Base-by-base conservation (phyloP, 2,113 vertebrate genomes). In the Corythaeola cristata region DNA sequence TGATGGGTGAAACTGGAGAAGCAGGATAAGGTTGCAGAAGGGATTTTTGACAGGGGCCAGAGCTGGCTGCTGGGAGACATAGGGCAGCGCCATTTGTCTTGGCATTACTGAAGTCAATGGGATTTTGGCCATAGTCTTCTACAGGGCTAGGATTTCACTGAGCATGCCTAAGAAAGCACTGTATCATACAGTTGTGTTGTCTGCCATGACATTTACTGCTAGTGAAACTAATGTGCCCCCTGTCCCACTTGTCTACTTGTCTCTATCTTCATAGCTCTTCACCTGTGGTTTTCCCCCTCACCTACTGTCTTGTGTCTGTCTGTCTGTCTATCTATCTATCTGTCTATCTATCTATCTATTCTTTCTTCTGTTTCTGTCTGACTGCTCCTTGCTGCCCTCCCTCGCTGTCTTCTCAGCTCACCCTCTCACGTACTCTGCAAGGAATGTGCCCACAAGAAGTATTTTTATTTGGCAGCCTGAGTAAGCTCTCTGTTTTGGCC, bases 391-490 rank as follows among this genome's bases (percentile, higher is more conserved):
- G 56, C 72, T 84, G 47, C 44, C 56, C 47, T 93, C 68, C 56
- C n/a, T 80, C 2, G 0, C 74, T 76, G 50, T 63, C 50, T 77
- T 85, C 75, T 91, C 64, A 90, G 30, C 45, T 89, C 15, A 1
- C 44, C 72, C 67, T 93, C 64, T 84, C 81, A 56, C 5, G 12
- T 52, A 93, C 39, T 93, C 73, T 66, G 41, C 35, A 62, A 95
- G 89, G 92, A 95, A 96, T 95, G 96, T 95, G 81, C 77, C 89
- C 84, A 92, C 93, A 93, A 95, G 95, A 87, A 33, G 91, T 97
- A 95, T 96, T 97, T 97, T 82, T 89, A 91, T 55, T 97, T 93
- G 91, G 86, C 96, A 96, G 94, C 58, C 76, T 56, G 44, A 67
- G 69, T 90, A 89, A 94, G 66, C 49, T 90, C 91, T 95, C 96